These are phyloP conservation scores for Tortricodes alternella DNA, from an alignment of 2,888 invertebrate genomes.

Conservation along the genomic window DNA sequence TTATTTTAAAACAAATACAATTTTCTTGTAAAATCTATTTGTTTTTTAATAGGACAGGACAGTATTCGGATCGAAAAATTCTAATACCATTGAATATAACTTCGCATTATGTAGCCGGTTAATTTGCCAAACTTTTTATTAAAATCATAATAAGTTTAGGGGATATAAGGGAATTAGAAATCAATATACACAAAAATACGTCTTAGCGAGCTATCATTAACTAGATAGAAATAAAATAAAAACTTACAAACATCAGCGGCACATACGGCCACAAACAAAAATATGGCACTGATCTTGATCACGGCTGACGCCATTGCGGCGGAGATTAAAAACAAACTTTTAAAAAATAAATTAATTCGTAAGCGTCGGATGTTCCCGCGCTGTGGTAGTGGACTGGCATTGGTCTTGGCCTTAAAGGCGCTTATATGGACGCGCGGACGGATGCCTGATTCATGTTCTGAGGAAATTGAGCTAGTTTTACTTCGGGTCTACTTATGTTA, in stretches of 20 bases:
- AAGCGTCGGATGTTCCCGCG: slow-evolving; percentile 54
- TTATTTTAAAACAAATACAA: no score
- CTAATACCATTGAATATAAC: no score
- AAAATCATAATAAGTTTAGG: no score
- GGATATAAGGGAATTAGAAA: no score
- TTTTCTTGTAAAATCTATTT: no score
- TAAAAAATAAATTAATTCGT: slow-evolving; percentile 44
- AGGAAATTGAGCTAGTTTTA: slow-evolving; percentile 38
- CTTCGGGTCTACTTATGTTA: no score
- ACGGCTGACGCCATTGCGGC: slow-evolving; percentile 70
- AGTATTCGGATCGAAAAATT: no score
- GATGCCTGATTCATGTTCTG: slow-evolving; percentile 42
- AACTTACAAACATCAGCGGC: slow-evolving; percentile 69
- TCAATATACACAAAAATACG: no score
- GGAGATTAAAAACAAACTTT: slow-evolving; percentile 45
- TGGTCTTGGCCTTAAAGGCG: slow-evolving; percentile 63
- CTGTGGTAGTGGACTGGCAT: slow-evolving; percentile 63
- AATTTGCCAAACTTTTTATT: no score
- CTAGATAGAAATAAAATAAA: not conserved
- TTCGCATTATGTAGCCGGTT: no score
- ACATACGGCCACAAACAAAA: slow-evolving; percentile 63
- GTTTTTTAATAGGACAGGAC: no score
- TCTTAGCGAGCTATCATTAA: not conserved
- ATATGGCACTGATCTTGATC: slow-evolving; percentile 74
- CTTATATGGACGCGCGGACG: slow-evolving; percentile 62